Base-by-base conservation (phyloP, 2,888 invertebrate species). In the Linyphia triangularis region DNA sequence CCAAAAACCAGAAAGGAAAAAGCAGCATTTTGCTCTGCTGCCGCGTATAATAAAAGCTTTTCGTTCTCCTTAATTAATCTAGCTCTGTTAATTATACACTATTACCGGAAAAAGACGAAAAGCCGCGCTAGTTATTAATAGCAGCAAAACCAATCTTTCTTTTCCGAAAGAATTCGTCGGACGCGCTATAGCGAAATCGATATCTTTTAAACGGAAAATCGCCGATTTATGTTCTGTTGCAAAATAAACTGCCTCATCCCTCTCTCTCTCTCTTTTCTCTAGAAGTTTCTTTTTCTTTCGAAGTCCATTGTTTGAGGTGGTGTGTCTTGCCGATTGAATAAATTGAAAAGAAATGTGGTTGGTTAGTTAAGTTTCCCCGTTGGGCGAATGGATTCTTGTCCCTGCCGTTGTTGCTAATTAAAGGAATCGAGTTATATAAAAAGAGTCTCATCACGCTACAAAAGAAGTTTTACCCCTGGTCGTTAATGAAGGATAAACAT, bases 51-150 rank as follows among this genome's bases (percentile, higher is more conserved):
- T 63, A 63, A 37, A 63, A 37, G 77, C 59, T 63, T 59, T 77
- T 16, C 61, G 13, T 37, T 63, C 16, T 40, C 22, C 7, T 63
- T 77, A 77, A 77, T 77, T 77, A 77, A 77, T 77, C 63, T 19
- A 77, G 77, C 63, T 63, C 61, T 77, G 77, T 77, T 77, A 77
- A 77, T 77, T 77, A 77, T 77, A 77, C 77, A 63, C 61, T 59
- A 77, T 61, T 77, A 61, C 37, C 30, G 61, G 67, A 63, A 77
- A 70, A 77, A 40, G 61, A 22, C 24, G 33, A 70, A 61, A 70
- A 43, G 51, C 51, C 33, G 33, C 26, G 61, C 37, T 24, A 61
- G 61, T 77, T 77, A 77, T 77, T 77, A 77, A 77, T 77, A 77
- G 77, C 77, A 16, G 77, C 16, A 59, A 63, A 77, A 77, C 77